These are phyloP conservation scores for Phenganax stokvisi DNA, from an alignment of 92 coral and sea anemone genomes.

Conservation along the genomic window DNA sequence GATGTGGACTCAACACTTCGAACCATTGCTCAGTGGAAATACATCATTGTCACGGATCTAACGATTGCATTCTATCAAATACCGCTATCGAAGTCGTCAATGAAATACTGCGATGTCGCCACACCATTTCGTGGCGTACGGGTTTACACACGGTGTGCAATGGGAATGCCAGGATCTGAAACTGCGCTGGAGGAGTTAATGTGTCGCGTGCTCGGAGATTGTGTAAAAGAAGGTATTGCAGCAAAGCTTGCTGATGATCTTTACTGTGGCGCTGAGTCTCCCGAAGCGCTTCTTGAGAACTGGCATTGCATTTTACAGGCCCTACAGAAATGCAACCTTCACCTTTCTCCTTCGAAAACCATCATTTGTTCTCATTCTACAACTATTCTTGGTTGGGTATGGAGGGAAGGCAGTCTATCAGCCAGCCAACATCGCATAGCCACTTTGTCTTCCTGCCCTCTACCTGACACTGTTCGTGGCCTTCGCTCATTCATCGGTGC, in stretches of 20 bases:
- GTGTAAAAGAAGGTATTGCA: constrained; percentile 35
- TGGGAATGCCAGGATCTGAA: constrained; percentile 30
- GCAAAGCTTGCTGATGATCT: constrained; percentile 42
- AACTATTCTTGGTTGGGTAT: too few relatives aligned
- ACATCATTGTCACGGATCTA: neutral
- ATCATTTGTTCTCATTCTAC: too few relatives aligned
- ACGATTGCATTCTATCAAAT: constrained; percentile 48
- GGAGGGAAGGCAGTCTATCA: too few relatives aligned
- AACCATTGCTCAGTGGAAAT: constrained; percentile 16
- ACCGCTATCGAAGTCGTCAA: constrained; percentile 30
- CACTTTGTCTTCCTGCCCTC: too few relatives aligned
- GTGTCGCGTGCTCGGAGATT: constrained; percentile 44
- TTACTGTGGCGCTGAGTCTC: constrained; percentile 41
- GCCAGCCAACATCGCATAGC: too few relatives aligned
- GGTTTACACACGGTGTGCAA: constrained; percentile 43
- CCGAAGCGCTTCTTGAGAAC: too few relatives aligned
- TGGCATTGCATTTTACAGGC: too few relatives aligned
- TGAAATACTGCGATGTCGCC: constrained; percentile 43
- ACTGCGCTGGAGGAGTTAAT: constrained; percentile 44
- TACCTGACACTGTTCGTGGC: constrained; percentile 10
- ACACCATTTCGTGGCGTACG: neutral
- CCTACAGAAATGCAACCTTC: too few relatives aligned
- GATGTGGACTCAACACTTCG: constrained; percentile 18
- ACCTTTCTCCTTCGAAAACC: too few relatives aligned
- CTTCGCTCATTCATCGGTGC: constrained; percentile 7